Evolutionary conservation across 2,888 invertebrate species (phyloP).

Genomic region (Lamellibrachia columna): DNA sequence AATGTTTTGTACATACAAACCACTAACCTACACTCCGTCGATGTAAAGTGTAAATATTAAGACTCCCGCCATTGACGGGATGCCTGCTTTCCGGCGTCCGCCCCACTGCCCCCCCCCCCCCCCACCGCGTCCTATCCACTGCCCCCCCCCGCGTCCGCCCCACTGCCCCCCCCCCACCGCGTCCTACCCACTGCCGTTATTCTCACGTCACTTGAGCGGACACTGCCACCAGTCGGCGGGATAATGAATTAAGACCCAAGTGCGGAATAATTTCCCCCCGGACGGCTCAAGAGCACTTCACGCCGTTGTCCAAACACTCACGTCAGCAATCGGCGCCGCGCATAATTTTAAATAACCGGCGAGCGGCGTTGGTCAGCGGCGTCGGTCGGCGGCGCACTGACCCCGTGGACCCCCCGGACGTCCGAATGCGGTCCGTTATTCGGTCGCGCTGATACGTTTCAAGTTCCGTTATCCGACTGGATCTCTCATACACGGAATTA

Average conservation of each 20-base stretch:
- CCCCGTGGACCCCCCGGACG: background rate
- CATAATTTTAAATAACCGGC: background rate
- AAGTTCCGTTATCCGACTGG: background rate
- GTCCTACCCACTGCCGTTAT: background rate
- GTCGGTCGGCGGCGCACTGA: background rate
- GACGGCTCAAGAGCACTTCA: background rate
- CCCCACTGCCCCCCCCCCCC: too few relatives aligned
- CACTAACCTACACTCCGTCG: background rate
- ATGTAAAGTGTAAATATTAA: background rate
- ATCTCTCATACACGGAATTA: too few relatives aligned
- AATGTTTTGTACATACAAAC: background rate
- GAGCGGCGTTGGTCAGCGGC: background rate
- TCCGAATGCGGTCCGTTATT: background rate
- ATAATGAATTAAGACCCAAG: conserved; percentile 6
- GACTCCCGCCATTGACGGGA: too few relatives aligned
- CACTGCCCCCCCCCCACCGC: background rate
- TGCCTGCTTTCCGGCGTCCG: too few relatives aligned
- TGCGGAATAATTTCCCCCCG: conserved; percentile 7
- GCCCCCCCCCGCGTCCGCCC: background rate
- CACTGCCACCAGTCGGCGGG: background rate
- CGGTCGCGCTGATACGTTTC: background rate
- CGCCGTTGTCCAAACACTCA: conserved; percentile 10
- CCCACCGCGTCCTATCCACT: background rate
- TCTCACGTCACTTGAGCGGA: conserved; percentile 2
- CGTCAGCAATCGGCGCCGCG: background rate